phyloP scores from a whole-genome alignment of 2,113 vertebrate genomes.

The Lagenorhynchus albirostris region DNA sequence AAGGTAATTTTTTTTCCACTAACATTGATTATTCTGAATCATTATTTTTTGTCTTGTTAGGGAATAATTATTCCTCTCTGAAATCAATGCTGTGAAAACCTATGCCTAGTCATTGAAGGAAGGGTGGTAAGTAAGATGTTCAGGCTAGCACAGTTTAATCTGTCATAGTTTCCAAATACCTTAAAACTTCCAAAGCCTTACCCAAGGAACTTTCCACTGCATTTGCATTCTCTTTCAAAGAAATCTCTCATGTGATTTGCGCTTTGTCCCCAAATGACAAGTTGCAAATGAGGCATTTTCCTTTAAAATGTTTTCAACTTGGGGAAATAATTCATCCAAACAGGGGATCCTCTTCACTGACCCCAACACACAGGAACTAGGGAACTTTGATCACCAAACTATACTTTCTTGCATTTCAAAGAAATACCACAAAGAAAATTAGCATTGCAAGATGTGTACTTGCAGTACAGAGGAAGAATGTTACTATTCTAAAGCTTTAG shows the following conservation, averaged over 20 bases:
- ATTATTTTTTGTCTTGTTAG: neutral
- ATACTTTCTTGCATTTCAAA: conserved; percentile 59
- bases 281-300: conserved; percentile 68
- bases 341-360: neutral
- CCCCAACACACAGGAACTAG: conserved; percentile 18
- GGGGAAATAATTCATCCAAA: conserved; percentile 51
- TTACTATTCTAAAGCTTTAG: conserved; percentile 8
- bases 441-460: neutral
- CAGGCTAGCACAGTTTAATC: neutral
- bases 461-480: conserved; percentile 27
- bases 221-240: conserved; percentile 54
- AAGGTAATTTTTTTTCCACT: neutral
- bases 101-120: neutral
- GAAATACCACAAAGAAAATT: conserved; percentile 45
- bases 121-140: neutral
- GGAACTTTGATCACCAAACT: neutral
- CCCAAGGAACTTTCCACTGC: neutral
- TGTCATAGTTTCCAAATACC: conserved; percentile 38
- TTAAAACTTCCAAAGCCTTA: conserved; percentile 4
- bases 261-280: conserved; percentile 66
- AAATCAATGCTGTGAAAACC: conserved; percentile 13
- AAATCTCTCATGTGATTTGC: conserved; percentile 53
- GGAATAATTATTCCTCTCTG: neutral
- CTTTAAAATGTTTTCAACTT: conserved; percentile 42
- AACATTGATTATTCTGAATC: conserved; percentile 28